Evolutionary conservation across 2,888 invertebrate species (phyloP).

Genomic region (Myopa testacea): DNA sequence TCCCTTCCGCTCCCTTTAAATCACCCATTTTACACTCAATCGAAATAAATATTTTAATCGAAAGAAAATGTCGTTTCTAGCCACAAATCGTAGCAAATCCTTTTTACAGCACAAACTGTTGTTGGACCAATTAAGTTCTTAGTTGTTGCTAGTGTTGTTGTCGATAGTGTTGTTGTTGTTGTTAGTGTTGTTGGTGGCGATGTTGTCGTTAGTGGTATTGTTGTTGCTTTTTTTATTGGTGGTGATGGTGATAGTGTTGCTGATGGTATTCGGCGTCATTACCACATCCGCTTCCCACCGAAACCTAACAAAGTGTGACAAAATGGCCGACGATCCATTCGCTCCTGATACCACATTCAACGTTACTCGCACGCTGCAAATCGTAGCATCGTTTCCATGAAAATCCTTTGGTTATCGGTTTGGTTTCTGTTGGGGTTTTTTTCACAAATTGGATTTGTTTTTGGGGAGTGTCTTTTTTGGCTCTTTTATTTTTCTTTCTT

Average conservation of each 20-base stretch:
- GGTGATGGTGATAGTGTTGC: not conserved
- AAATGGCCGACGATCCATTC: slow-evolving; percentile 7
- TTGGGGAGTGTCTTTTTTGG: not conserved
- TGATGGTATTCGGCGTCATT: not conserved
- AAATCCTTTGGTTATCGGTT: slow-evolving; percentile 2
- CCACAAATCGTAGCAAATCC: slow-evolving; percentile 17
- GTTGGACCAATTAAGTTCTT: slow-evolving; percentile 29
- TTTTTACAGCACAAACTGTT: slow-evolving; percentile 24
- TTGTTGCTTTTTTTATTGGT: slow-evolving; percentile 1
- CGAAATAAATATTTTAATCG: too few relatives aligned
- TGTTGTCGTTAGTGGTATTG: slow-evolving; percentile 5
- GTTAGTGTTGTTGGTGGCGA: not conserved
- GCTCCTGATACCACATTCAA: not conserved
- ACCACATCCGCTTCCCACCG: slow-evolving; percentile 9
- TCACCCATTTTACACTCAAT: too few relatives aligned
- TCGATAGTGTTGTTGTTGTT: not conserved
- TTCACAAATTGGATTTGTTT: not conserved
- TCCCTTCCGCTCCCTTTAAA: too few relatives aligned
- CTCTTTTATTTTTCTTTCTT: not conserved
- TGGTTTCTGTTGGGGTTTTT: not conserved
- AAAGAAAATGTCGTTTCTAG: too few relatives aligned
- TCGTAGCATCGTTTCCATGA: not conserved
- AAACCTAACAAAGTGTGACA: slow-evolving; percentile 5
- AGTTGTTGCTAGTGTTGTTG: not conserved
- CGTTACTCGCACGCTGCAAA: not conserved